phyloP scores from a whole-genome alignment of 2,797 vertebrate genomes.

The Euthynnus affinis region DNA sequence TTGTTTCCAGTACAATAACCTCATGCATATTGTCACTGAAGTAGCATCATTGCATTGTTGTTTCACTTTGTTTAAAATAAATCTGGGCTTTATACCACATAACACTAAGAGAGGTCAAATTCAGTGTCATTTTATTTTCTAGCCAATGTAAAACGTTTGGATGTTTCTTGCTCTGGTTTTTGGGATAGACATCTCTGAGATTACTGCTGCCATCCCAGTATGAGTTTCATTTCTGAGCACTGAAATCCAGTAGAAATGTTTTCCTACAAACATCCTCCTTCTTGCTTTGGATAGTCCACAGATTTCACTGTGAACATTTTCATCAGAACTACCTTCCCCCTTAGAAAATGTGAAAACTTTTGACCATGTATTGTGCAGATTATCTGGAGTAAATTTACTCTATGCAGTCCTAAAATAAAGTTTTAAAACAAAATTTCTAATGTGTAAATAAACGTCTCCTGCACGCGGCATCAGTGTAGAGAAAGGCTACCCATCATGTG shows the following conservation, averaged over 20 bases:
- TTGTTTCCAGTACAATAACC: neutral
- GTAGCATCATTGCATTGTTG: no score
- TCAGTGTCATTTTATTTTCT: no score
- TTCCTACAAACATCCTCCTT: neutral
- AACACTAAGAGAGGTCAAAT: no score
- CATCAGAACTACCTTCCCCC: neutral
- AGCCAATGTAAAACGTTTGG: neutral
- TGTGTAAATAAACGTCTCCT: neutral
- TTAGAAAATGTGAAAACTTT: neutral
- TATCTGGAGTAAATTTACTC: no score
- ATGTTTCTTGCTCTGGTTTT: neutral
- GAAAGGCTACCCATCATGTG: neutral
- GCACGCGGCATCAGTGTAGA: neutral
- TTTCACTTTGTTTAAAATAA: neutral
- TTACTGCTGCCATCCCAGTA: neutral
- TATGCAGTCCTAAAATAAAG: neutral
- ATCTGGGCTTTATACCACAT: neutral
- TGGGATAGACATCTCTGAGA: no score
- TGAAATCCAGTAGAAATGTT: neutral
- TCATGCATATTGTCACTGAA: neutral
- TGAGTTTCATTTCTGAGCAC: neutral
- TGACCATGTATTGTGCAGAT: neutral
- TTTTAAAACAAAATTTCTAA: neutral
- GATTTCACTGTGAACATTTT: neutral
- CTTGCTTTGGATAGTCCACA: neutral